Conservation (phyloP, 2,797 vertebrate species). For the Alfaro cultratus region DNA sequence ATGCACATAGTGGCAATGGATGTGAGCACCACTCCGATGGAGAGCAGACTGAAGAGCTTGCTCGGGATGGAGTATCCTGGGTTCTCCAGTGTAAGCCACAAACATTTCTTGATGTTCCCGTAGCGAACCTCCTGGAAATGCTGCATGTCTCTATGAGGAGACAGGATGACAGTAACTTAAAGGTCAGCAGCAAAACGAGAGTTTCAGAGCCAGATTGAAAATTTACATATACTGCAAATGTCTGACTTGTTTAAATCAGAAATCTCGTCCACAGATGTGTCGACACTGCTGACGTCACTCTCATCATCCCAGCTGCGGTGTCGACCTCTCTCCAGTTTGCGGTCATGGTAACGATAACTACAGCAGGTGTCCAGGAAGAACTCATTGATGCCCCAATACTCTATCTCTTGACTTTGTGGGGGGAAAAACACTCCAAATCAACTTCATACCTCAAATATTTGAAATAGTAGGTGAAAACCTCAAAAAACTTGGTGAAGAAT, state of each 20-base stretch:
- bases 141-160: conserved; percentile 84
- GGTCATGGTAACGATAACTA: conserved; percentile 94
- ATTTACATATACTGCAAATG: background rate
- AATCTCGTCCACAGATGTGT: conserved; percentile 93
- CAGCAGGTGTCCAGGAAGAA: conserved; percentile 96
- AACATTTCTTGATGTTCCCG: conserved; percentile 87
- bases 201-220: background rate
- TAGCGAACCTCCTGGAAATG: conserved; percentile 87
- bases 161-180: background rate
- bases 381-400: conserved; percentile 98
- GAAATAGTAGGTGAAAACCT: background rate
- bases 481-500: background rate
- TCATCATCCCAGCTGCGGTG: conserved; percentile 94
- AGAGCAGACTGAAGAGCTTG: conserved; percentile 95
- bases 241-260: conserved; percentile 74
- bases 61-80: conserved; percentile 96
- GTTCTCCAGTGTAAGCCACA: conserved; percentile 98
- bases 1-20: conserved; percentile 96
- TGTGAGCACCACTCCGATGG: conserved; percentile 91
- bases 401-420: conserved; percentile 89
- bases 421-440: background rate
- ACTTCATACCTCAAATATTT: background rate
- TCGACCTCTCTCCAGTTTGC: conserved; percentile 87
- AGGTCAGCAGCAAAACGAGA: background rate
- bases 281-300: conserved; percentile 93